phyloP scores from a whole-genome alignment of 2,888 invertebrate genomes.

The Myopa testacea region DNA sequence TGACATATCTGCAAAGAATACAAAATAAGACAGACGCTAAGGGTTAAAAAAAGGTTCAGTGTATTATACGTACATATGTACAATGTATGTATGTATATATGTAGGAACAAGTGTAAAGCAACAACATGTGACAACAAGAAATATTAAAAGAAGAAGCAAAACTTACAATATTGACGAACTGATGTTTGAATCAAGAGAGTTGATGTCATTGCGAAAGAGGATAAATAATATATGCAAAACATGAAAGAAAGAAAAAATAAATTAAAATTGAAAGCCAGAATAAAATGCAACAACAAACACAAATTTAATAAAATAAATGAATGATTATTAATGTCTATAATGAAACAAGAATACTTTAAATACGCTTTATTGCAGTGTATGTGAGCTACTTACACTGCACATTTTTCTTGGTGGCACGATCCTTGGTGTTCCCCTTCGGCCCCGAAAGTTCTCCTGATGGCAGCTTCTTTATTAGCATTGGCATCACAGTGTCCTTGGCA shows the following conservation, averaged over 20 bases:
- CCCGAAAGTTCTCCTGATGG: constrained; percentile 33
- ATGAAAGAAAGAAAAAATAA: constrained; percentile 20
- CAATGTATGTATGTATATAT: no score
- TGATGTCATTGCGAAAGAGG: background rate
- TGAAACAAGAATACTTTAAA: background rate
- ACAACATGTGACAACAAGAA: background rate
- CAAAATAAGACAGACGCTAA: background rate
- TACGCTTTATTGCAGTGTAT: background rate
- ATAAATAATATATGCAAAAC: background rate
- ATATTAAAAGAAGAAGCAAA: constrained; percentile 29
- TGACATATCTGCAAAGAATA: constrained; percentile 72
- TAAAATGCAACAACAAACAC: constrained; percentile 10
- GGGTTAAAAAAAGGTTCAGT: background rate
- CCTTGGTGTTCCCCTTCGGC: constrained; percentile 51
- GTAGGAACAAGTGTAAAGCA: constrained; percentile 3
- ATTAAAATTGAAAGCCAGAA: constrained; percentile 38
- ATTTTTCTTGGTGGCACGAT: constrained; percentile 64
- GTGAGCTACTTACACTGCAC: constrained; percentile 62
- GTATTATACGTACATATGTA: no score
- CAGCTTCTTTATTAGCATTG: constrained; percentile 54
- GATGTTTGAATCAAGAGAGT: constrained; percentile 26
- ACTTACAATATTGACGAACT: constrained; percentile 64
- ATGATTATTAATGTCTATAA: no score
- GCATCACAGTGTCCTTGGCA: constrained; percentile 38
- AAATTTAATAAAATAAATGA: constrained; percentile 29